Evolutionary conservation across 2,888 invertebrate species (phyloP).

Genomic region (Ypsolopha sequella): DNA sequence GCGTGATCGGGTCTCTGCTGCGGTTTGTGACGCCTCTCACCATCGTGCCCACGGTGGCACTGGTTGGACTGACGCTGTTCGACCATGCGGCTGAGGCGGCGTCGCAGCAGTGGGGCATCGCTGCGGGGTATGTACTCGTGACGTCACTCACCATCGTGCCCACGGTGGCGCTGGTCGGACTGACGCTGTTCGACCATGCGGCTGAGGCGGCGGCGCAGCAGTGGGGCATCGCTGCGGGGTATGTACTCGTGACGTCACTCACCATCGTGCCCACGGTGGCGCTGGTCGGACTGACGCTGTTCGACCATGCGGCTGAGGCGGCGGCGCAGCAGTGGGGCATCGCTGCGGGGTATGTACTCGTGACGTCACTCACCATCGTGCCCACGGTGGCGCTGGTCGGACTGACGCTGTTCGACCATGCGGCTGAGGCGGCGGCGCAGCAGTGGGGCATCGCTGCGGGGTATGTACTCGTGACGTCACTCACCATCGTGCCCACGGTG

Average conservation of each 20-base stretch:
- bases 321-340: conserved; percentile 89
- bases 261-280: conserved; percentile 88
- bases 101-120: conserved; percentile 86
- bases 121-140: conserved; percentile 74
- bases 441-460: conserved; percentile 88
- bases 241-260: conserved; percentile 43
- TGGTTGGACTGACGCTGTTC: conserved; percentile 87
- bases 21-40: conserved; percentile 86
- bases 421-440: conserved; percentile 82
- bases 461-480: conserved; percentile 56
- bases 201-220: conserved; percentile 84
- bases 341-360: conserved; percentile 75
- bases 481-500: conserved; percentile 88
- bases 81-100: conserved; percentile 86
- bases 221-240: conserved; percentile 88
- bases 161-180: conserved; percentile 72
- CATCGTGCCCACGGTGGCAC: conserved; percentile 85
- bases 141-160: conserved; percentile 79
- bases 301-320: conserved; percentile 78
- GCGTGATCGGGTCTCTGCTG: conserved; percentile 80
- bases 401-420: conserved; percentile 56
- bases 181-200: conserved; percentile 65
- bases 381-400: conserved; percentile 76
- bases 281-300: not conserved
- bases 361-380: conserved; percentile 74